Conservation (phyloP, 2,113 vertebrate genomes). For the Ivindomyrus marchei region DNA sequence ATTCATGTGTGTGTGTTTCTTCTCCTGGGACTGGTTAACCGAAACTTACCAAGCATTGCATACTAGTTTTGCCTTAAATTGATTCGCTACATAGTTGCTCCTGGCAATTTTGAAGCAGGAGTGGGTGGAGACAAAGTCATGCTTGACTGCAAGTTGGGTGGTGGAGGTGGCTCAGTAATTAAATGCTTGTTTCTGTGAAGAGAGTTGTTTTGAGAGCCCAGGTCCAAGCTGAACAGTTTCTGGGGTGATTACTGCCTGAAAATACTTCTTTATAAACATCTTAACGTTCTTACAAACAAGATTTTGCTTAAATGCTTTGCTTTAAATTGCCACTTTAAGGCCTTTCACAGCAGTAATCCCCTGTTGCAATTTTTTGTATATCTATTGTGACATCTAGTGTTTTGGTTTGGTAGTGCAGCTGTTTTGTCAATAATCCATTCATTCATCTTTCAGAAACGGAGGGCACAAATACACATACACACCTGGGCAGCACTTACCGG, state of each 20-base stretch:
- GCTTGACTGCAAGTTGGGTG: conserved; percentile 35
- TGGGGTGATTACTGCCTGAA: not conserved
- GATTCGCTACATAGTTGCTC: conserved; percentile 31
- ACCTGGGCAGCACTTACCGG: too few relatives aligned
- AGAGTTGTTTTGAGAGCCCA: not conserved
- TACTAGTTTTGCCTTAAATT: conserved; percentile 29
- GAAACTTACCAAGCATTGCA: not conserved
- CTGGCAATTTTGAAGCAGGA: conserved; percentile 47
- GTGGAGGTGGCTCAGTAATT: conserved; percentile 32
- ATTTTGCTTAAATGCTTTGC: not conserved
- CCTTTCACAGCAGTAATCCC: not conserved
- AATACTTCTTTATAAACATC: not conserved
- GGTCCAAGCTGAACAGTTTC: not conserved
- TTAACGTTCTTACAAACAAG: not conserved
- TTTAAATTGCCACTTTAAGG: not conserved
- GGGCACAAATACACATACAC: not conserved
- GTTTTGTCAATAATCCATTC: not conserved
- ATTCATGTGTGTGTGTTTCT: not conserved
- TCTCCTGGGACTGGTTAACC: not conserved
- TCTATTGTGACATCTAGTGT: conserved; percentile 34
- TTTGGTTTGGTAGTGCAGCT: not conserved
- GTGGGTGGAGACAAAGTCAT: conserved; percentile 39
- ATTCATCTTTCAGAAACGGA: not conserved
- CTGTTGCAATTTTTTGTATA: not conserved
- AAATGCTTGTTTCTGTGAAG: conserved; percentile 17